These are phyloP conservation scores for zebrafish (Danio rerio) DNA, from an alignment of 2,113 vertebrate species.

Conservation along the genomic window DNA sequence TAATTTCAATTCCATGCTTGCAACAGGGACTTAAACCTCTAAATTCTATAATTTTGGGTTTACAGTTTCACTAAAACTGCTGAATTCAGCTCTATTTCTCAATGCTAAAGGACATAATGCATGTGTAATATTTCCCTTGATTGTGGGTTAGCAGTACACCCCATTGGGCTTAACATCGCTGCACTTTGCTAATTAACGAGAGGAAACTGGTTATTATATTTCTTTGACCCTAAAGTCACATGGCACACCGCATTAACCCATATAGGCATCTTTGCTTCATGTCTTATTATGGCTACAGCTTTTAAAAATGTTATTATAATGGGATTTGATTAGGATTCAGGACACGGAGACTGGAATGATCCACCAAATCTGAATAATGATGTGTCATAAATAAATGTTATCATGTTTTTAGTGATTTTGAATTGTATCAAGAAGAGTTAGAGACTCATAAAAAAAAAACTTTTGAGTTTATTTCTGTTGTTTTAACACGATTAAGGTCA, in stretches of 20 bases:
- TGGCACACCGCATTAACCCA: slow-evolving; percentile 13
- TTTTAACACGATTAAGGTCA: slow-evolving; percentile 40
- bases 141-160: slow-evolving; percentile 33
- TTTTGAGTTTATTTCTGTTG: neutral
- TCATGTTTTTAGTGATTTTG: slow-evolving; percentile 25
- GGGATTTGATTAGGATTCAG: slow-evolving; percentile 30
- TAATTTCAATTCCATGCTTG: neutral
- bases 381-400: slow-evolving; percentile 6
- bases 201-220: slow-evolving; percentile 44
- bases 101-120: slow-evolving; percentile 20
- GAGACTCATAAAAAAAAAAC: neutral
- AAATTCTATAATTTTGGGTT: slow-evolving; percentile 30
- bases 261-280: slow-evolving; percentile 40
- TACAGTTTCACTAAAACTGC: slow-evolving; percentile 19
- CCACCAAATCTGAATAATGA: slow-evolving; percentile 40
- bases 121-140: slow-evolving; percentile 22
- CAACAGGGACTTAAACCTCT: slow-evolving; percentile 15
- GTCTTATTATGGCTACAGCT: slow-evolving; percentile 26
- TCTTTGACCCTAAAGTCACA: slow-evolving; percentile 43
- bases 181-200: slow-evolving; percentile 54
- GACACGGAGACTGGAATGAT: slow-evolving; percentile 1
- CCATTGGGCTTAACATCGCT: slow-evolving; percentile 38
- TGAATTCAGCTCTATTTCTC: slow-evolving; percentile 17
- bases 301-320: slow-evolving; percentile 37
- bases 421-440: slow-evolving; percentile 16